Evolutionary conservation across 2,888 invertebrate species (phyloP), one percentile per base, ranked within the genome.

Genomic region (Mythimna vitellina): DNA sequence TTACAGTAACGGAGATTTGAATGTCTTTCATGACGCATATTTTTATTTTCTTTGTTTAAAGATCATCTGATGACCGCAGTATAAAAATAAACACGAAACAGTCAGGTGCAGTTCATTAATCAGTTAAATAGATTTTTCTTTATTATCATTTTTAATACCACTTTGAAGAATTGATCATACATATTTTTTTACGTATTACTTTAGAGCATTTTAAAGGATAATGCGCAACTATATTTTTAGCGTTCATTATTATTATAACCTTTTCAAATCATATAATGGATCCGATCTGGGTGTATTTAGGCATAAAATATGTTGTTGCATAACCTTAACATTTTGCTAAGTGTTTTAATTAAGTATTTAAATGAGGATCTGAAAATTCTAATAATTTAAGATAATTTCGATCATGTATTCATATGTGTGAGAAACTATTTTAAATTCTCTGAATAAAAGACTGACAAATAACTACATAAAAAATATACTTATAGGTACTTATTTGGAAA

Each of bases 281-380:
- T 10, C 20, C 35, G 12, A 7, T 49, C 17, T 29, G 49, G 9
- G 3, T 54, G 20, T 22, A 51, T 60, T 65, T 58, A 49, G 22
- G 46, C 53, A 20, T 46, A 22, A 53, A 42, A 65, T 63, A 29
- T 38, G 54, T 60, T 70, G 3, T 75, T 67, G 49, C 29, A 12
- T 71, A 70, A 70, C 46, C 53, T 64, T 67, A 53, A 61, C 60
- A 80, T 80, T 42, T 71, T 57, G 25, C n/a, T 51, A 56, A 58
- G 32, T 35, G 10, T 60, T 78, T 54, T 22, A 35, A 70, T 42
- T 20, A 32, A 46, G 49, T 6, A 61, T 70, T 64, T 8, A 51
- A 53, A 57, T 57, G 1, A 6, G 29, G 51, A 65, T 53, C 14
- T n/a, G 35, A 58, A 14, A 14, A 46, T 22, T 22, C 17, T 56